Base-by-base conservation (phyloP, 2,888 invertebrate species). In the Erebia ligea region DNA sequence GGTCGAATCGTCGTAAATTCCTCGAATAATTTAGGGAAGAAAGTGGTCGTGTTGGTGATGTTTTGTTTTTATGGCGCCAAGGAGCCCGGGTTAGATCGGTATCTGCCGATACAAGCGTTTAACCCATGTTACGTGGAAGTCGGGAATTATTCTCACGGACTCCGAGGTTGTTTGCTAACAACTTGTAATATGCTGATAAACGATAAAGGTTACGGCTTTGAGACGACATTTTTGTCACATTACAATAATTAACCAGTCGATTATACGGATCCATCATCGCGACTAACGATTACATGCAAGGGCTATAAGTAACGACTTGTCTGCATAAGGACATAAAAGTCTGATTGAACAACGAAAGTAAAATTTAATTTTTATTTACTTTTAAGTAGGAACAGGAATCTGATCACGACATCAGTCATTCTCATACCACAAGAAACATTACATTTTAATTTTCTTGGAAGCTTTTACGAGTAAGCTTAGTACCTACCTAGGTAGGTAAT, bases 51-150 rank as follows among this genome's bases (percentile, higher is more conserved):
- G 89, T 87, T 86, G 86, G 82, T 83, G 88, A 88, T 86, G 91
- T 92, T 92, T 93, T 92, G 92, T 93, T 93, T 93, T 93, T 93
- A 92, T 92, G 93, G 92, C 93, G 93, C 93, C 93, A 92, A 87
- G 87, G 85, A 84, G 90, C 85, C 83, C 88, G 90, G 88, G 89
- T 91, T 90, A 91, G 92, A 93, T 93, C 91, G 85, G 90, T 91
- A 92, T 92, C 92, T 85, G 76, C 79, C 85, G 89, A 91, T 92
- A 91, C 92, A 92, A 90, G 87, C 92, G 88, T 91, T 92, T 92
- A 92, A 92, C 91, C 90, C 90, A 90, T 91, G 92, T 92, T 91
- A 90, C 90, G 88, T 86, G 88, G 90, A 91, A 88, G 84, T 80
- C 82, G 81, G 86, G 87, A 84, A 88, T 87, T 82, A 89, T 91